Conservation (phyloP, 2,113 vertebrate species). For the Danio rerio region GRCz12tu NC_133177.1:25472001-25472500, state of each 20-base stretch:
- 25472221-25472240: background rate
- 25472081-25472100: background rate
- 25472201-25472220: background rate
- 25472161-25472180: background rate
- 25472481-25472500: too few species aligned
- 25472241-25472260: background rate
- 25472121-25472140: background rate
- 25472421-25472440: too few species aligned
- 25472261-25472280: background rate
- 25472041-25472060: background rate
- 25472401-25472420: too few species aligned
- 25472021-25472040: slow-evolving; percentile 7
- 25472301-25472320: too few species aligned
- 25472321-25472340: too few species aligned
- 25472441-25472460: too few species aligned
- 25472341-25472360: too few species aligned
- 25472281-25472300: background rate
- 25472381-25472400: too few species aligned
- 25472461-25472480: too few species aligned
- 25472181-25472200: background rate
- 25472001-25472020: slow-evolving; percentile 39
- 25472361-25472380: too few species aligned
- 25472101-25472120: background rate
- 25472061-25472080: background rate
- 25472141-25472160: background rate